phyloP scores from a whole-genome alignment of 2,797 vertebrate species.

The Brachymystax lenok region DNA sequence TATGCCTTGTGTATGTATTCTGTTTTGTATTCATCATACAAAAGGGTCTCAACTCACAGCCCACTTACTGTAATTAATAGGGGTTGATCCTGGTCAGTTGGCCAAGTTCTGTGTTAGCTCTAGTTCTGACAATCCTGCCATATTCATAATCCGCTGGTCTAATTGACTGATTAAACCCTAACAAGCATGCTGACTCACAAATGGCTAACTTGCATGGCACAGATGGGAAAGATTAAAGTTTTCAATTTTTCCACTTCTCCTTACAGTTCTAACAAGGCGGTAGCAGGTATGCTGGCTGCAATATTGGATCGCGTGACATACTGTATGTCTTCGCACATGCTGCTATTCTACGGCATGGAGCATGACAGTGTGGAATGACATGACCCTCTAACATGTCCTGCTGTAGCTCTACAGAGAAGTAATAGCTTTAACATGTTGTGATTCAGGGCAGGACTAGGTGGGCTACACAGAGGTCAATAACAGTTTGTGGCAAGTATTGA shows the following conservation, averaged over 20 bases:
- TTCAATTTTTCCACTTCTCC: background rate
- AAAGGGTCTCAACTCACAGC: constrained; percentile 49
- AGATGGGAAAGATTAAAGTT: background rate
- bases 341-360: background rate
- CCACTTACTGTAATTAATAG: constrained; percentile 57
- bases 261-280: background rate
- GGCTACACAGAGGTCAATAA: no score
- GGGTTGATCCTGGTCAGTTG: constrained; percentile 1
- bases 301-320: no score
- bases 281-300: background rate
- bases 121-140: constrained; percentile 59
- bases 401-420: background rate
- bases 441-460: no score
- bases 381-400: background rate
- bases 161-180: constrained; percentile 65
- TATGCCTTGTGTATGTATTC: background rate
- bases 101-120: constrained; percentile 63
- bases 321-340: background rate
- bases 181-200: constrained; percentile 56
- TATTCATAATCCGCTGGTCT: constrained; percentile 60
- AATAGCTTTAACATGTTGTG: background rate
- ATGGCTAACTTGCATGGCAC: constrained; percentile 58
- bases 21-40: constrained; percentile 52
- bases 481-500: constrained; percentile 26
- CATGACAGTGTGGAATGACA: background rate